Base-by-base conservation (phyloP, 2,797 vertebrate genomes). In the Galagoides demidoff region DNA sequence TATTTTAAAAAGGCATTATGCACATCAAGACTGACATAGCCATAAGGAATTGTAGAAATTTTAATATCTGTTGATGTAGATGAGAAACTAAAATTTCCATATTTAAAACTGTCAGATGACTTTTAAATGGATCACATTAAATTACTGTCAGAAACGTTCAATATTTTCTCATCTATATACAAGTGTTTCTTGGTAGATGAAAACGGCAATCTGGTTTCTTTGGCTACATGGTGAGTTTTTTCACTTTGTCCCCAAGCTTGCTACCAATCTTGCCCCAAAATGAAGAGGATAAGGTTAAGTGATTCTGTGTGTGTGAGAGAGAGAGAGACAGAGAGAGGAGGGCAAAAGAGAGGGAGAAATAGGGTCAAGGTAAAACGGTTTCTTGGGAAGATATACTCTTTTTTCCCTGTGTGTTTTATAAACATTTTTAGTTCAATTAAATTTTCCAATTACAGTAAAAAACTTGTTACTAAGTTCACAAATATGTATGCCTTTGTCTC, bases 81-180 rank as follows among this genome's bases (percentile, higher is more conserved):
- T 86, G 57, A 91, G 81, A 95, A 94, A 82, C 29, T 89, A 95
- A 89, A 95, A 81, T 95, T 95, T 96, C 84, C 83, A 71, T 96
- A 94, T 95, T 96, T 95, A 92, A 96, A 96, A 96, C n/a, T 87
- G 49, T 92, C 95, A 95, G 92, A 92, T 96, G 86, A 87, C 89
- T 95, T 96, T 94, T 91, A 97, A 98, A 87, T 87, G 52, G 59
- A 25, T 85, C 92, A 95, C 84, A 83, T 96, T 96, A 95, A 92
- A 95, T 95, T 87, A 84, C 43, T 92, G n/a, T 94, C 71, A 92
- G 82, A 79, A 93, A 85, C 89, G 31, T 92, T 82, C 79, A 88
- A 22, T 95, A 95, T 93, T 93, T 97, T 95, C 87, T 96, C 74
- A 89, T 96, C 90, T 88, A n/a, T 49, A 89, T 92, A 90, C 9